Conservation (phyloP, 2,113 vertebrate genomes). For the Ophiodon elongatus region DNA sequence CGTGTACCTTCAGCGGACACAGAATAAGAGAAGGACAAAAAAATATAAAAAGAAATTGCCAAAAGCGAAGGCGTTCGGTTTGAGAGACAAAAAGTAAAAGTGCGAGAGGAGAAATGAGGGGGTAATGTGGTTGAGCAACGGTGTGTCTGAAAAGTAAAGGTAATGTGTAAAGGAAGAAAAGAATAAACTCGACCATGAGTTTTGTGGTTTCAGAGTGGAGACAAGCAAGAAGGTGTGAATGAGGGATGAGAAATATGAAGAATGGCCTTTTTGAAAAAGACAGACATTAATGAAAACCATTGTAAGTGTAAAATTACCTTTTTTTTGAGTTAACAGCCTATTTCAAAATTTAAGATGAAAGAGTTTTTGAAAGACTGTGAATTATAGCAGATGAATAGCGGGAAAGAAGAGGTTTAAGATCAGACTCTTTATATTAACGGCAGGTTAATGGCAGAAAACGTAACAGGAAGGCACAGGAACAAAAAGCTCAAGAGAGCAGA, state of each 20-base stretch:
- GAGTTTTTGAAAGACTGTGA: conserved; percentile 28
- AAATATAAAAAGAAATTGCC: neutral
- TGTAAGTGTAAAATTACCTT: conserved; percentile 70
- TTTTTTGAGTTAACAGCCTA: conserved; percentile 47
- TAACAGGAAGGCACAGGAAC: conserved; percentile 6
- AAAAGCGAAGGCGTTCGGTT: neutral
- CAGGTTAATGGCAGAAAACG: conserved; percentile 28
- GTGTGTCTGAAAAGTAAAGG: neutral
- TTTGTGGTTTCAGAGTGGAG: neutral
- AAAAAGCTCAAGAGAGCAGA: conserved; percentile 30
- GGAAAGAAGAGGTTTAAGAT: conserved; percentile 46
- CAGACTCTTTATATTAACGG: conserved; percentile 9
- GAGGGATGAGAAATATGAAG: conserved; percentile 24
- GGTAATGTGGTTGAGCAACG: neutral
- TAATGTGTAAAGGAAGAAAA: neutral
- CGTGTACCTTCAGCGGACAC: neutral
- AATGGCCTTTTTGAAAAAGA: conserved; percentile 11
- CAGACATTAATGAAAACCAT: conserved; percentile 60
- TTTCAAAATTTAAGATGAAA: conserved; percentile 54
- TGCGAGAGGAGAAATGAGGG: neutral
- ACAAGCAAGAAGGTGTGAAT: conserved; percentile 13
- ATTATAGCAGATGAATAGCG: conserved; percentile 44
- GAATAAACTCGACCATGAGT: conserved; percentile 6
- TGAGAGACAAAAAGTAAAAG: neutral
- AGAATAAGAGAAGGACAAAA: neutral